These are phyloP conservation scores for Neolamprologus falcicula DNA, from an alignment of 2,113 vertebrate genomes.

Conservation along the genomic window DNA sequence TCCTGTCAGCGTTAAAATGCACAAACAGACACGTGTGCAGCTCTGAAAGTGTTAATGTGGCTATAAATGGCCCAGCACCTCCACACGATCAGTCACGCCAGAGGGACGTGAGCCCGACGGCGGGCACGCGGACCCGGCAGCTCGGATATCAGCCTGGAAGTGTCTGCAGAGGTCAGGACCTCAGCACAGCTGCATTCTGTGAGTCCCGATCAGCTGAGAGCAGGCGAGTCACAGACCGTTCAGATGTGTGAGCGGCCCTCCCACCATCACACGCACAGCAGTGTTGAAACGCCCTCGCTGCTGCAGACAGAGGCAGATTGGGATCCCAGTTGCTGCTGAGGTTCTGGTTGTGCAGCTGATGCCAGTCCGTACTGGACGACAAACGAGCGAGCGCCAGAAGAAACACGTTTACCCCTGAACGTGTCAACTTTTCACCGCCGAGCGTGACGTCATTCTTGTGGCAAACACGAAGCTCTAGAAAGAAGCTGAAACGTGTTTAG, in stretches of 20 bases:
- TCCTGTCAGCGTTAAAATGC: not conserved
- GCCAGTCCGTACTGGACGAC: not conserved
- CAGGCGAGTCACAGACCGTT: not conserved
- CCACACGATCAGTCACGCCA: not conserved
- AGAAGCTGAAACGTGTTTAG: not conserved
- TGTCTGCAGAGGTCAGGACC: not conserved
- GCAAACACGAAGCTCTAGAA: not conserved
- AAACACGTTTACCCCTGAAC: not conserved
- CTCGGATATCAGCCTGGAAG: not conserved
- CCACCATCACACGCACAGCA: not conserved
- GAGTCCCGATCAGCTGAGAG: not conserved
- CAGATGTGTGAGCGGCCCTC: not conserved
- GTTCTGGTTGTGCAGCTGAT: not conserved
- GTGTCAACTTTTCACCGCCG: not conserved
- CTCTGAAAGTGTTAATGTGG: not conserved
- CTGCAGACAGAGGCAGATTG: not conserved
- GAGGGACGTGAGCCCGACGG: not conserved
- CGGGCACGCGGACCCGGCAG: rapidly evolving
- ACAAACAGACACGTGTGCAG: not conserved
- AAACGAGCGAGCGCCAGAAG: not conserved
- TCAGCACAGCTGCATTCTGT: not conserved
- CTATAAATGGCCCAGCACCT: not conserved
- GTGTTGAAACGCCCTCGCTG: not conserved
- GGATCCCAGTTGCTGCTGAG: not conserved
- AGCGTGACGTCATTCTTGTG: rapidly evolving